phyloP scores from a whole-genome alignment of 2,797 vertebrate species.

The Leucoraja ocellata region DNA sequence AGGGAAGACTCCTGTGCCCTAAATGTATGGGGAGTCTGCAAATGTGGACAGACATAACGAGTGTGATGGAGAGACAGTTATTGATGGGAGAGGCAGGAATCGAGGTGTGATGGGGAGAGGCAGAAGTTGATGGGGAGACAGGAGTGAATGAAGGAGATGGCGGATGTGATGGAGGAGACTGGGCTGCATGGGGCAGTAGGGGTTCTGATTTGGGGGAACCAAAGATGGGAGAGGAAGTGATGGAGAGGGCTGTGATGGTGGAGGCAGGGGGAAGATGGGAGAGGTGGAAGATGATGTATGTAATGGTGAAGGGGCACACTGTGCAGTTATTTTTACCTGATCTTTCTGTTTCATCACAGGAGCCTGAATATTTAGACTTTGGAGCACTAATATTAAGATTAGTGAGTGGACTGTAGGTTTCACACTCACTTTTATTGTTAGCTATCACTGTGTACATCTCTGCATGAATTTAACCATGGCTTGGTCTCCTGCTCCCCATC shows the following conservation, averaged over 20 bases:
- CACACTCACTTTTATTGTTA: neutral
- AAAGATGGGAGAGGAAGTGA: neutral
- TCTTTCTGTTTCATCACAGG: neutral
- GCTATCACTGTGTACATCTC: neutral
- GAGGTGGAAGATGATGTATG: neutral
- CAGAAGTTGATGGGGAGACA: neutral
- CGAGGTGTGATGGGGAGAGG: neutral
- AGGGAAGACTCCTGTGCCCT: no score
- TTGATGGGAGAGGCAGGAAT: neutral
- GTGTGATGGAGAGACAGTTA: neutral
- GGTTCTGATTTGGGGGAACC: neutral
- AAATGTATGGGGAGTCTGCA: no score
- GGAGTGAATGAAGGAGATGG: neutral
- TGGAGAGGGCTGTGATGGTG: neutral
- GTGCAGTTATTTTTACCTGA: neutral
- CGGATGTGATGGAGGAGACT: neutral
- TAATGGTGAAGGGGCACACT: neutral
- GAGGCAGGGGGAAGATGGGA: neutral
- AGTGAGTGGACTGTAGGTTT: neutral
- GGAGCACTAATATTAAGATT: conserved; percentile 14
- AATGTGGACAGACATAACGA: neutral
- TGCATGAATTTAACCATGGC: neutral
- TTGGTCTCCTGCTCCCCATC: neutral
- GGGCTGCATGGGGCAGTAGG: neutral
- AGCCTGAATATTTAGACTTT: neutral